These are phyloP conservation scores for Falco cherrug DNA, from an alignment of 2,797 vertebrate genomes.

Conservation along the genomic window DNA sequence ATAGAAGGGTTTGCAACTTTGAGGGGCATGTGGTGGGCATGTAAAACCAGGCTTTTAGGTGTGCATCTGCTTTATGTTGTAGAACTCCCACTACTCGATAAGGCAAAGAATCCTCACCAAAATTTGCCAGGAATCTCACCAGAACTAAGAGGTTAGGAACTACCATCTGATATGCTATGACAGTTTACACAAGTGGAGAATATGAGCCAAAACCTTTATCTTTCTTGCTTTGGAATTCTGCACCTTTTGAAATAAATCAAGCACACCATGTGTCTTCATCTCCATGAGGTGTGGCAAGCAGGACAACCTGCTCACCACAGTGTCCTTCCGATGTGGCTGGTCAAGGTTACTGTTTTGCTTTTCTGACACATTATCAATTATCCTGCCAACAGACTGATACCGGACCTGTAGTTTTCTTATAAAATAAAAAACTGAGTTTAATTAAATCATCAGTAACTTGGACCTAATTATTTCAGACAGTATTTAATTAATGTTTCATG, in stretches of 20 bases:
- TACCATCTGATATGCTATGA: not conserved
- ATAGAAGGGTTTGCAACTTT: not conserved
- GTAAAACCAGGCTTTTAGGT: not conserved
- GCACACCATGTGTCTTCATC: not conserved
- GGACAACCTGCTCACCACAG: not conserved
- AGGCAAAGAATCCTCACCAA: not conserved
- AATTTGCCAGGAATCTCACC: not conserved
- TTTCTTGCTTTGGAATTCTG: not conserved
- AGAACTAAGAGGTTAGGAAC: not conserved
- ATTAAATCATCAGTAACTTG: slow-evolving; percentile 96
- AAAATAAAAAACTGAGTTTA: slow-evolving; percentile 88
- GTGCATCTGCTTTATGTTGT: not conserved
- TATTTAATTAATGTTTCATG: slow-evolving; percentile 99
- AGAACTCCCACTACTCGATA: not conserved
- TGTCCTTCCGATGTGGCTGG: slow-evolving; percentile 45
- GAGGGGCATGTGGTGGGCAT: fast-evolving
- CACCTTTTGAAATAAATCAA: not conserved
- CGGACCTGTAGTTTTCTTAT: slow-evolving; percentile 84
- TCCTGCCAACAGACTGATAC: slow-evolving; percentile 86
- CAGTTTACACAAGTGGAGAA: not conserved
- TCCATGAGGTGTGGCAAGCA: not conserved
- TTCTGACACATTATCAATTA: slow-evolving; percentile 89
- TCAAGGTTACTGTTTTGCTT: slow-evolving; percentile 91
- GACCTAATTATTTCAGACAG: slow-evolving; percentile 94
- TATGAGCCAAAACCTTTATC: not conserved